Base-by-base conservation (phyloP, 2,113 vertebrate genomes). In the Urocolius indicus region DNA sequence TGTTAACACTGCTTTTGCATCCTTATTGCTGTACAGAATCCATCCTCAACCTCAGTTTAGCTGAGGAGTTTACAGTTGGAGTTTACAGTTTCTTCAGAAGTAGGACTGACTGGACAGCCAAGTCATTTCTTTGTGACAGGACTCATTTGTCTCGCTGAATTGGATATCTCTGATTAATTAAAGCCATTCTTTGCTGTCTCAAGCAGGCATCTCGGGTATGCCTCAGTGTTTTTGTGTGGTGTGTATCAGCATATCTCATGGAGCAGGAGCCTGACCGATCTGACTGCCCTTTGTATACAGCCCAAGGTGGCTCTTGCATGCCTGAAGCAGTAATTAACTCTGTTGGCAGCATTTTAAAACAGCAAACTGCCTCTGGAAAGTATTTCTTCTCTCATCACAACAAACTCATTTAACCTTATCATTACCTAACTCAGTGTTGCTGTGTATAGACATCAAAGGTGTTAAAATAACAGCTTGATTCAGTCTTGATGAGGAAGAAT, bases 21-120 rank as follows among this genome's bases (percentile, higher is more conserved):
- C 52, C 30, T 79, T 61, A 48, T 58, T 91, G 38, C 87, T 77
- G 36, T 91, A 19, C 59, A 82, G 67, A 91, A 87, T 82, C 77
- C 32, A 22, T 43, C 17, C 36, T 86, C 58, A 58, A 30, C 22
- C n/a, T 91, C 54, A 65, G 22, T 32, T 83, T 45, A 58, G 16
- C 57, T 57, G 0, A 43, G 22, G 0, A 43, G 22, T 30, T 65
- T 16, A 5, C 58, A 32, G 41, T 0, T 79, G n/a, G 43, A 68
- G 43, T 67, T 93, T 6, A 46, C 11, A 23, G 11, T 54, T 73
- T 62, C 58, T 85, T 36, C 49, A 54, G 36, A 79, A 87, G 5
- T 7, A 45, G 52, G 38, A 30, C 24, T 86, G 52, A 3, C 18
- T 75, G 46, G 45, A 67, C 16, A 57, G 10, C 20, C 13, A 6